phyloP scores from a whole-genome alignment of 2,113 vertebrate species.

The Butastur rufipennis region DNA sequence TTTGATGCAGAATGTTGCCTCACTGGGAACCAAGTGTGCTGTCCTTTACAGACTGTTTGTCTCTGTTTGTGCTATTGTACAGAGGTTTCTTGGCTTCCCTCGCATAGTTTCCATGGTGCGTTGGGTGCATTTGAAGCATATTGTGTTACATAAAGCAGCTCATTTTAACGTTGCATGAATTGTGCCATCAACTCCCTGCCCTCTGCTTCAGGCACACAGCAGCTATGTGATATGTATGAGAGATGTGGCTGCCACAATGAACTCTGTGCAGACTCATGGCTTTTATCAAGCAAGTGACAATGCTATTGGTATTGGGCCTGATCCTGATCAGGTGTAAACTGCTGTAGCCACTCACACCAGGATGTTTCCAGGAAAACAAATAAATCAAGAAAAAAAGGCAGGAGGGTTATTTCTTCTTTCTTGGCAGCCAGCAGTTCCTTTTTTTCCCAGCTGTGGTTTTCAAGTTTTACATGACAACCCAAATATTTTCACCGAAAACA shows the following conservation, averaged over 20 bases:
- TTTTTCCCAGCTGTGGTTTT: conserved; percentile 22
- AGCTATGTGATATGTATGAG: not conserved
- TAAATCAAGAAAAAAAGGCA: not conserved
- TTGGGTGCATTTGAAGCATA: not conserved
- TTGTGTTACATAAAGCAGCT: conserved; percentile 10
- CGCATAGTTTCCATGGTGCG: not conserved
- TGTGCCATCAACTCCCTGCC: not conserved
- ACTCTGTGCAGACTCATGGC: not conserved
- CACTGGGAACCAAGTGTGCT: not conserved
- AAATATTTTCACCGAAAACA: conserved; percentile 34
- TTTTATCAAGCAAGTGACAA: not conserved
- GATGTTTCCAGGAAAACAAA: not conserved
- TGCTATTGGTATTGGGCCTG: not conserved
- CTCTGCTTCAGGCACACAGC: not conserved
- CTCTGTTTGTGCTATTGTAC: not conserved
- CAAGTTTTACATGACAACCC: not conserved
- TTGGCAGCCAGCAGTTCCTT: not conserved
- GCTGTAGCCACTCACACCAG: not conserved
- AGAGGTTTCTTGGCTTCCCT: not conserved
- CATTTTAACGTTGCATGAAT: not conserved
- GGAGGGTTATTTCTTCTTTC: not conserved
- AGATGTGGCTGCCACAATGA: not conserved
- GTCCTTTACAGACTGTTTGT: not conserved
- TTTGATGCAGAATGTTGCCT: not conserved
- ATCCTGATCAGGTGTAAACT: not conserved